phyloP scores from a whole-genome alignment of 1,140 invertebrate genomes.

The Pseudomyrmex concolor region DNA sequence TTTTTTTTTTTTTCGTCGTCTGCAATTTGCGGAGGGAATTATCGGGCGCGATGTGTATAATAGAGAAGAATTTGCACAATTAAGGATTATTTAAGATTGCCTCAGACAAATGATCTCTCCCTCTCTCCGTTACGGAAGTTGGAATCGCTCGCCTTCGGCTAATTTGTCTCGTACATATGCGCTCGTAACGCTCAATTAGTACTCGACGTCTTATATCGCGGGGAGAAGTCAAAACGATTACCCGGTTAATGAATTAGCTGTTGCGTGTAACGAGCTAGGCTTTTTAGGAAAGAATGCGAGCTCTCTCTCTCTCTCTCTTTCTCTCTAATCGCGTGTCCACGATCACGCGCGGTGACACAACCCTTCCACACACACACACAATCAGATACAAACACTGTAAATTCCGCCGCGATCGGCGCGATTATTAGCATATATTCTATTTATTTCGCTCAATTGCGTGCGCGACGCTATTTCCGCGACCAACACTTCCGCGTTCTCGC shows the following conservation, averaged over 20 bases:
- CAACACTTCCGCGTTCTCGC: constrained; percentile 47
- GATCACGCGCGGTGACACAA: not conserved
- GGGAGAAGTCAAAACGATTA: constrained; percentile 6
- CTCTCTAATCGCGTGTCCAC: not conserved
- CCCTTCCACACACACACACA: not conserved
- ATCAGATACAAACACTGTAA: not conserved
- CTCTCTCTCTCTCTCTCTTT: not conserved
- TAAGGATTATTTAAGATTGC: too few relatives aligned
- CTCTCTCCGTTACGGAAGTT: not conserved
- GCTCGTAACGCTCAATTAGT: constrained; percentile 17
- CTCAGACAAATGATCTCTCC: not conserved
- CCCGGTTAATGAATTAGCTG: constrained; percentile 41
- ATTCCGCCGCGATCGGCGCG: constrained; percentile 6
- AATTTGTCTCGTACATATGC: not conserved
- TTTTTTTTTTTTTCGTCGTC: not conserved
- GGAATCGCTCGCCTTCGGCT: not conserved
- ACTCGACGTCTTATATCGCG: not conserved
- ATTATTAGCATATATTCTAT: constrained; percentile 50
- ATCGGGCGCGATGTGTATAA: not conserved
- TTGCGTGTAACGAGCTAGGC: not conserved
- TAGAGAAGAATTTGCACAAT: too few relatives aligned
- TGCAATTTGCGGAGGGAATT: not conserved
- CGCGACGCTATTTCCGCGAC: not conserved
- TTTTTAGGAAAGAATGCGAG: too few relatives aligned
- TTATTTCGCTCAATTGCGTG: constrained; percentile 18